These are phyloP conservation scores for Craniophora ligustri DNA, from an alignment of 2,888 invertebrate genomes.

Conservation along the genomic window DNA sequence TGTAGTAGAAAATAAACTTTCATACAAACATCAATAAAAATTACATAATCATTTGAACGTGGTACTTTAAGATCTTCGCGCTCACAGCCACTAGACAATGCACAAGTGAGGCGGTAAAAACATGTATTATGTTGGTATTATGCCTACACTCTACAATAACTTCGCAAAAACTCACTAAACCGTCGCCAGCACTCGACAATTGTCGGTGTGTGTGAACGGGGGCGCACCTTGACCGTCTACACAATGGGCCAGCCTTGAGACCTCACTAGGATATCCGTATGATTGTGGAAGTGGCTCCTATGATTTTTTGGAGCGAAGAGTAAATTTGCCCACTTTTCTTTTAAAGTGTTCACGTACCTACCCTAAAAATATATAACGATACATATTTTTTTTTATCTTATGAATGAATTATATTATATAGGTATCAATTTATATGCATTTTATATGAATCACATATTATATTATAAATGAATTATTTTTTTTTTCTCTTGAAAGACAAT, in stretches of 20 bases:
- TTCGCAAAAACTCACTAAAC: conserved; percentile 33
- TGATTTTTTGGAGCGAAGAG: conserved; percentile 8
- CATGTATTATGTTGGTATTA: conserved; percentile 40
- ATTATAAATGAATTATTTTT: too few species aligned
- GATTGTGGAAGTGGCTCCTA: conserved; percentile 19
- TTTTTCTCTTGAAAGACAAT: too few species aligned
- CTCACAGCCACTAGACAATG: conserved; percentile 13
- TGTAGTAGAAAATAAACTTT: not conserved
- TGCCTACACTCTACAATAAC: conserved; percentile 46
- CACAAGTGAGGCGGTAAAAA: conserved; percentile 26
- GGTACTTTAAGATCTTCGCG: conserved; percentile 21
- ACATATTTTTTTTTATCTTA: too few species aligned
- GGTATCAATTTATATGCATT: too few species aligned
- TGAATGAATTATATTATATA: too few species aligned
- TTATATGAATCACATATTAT: too few species aligned
- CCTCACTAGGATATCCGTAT: conserved; percentile 58
- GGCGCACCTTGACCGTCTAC: conserved; percentile 70
- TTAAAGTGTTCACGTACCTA: not conserved
- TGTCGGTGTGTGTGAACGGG: conserved; percentile 69
- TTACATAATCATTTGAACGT: conserved; percentile 8
- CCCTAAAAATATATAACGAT: too few species aligned
- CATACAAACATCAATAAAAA: not conserved
- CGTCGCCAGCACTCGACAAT: conserved; percentile 50
- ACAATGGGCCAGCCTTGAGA: conserved; percentile 45
- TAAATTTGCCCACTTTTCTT: not conserved